Conservation (phyloP, 2,888 invertebrate genomes). For the Drosophila flavopinicola region DNA sequence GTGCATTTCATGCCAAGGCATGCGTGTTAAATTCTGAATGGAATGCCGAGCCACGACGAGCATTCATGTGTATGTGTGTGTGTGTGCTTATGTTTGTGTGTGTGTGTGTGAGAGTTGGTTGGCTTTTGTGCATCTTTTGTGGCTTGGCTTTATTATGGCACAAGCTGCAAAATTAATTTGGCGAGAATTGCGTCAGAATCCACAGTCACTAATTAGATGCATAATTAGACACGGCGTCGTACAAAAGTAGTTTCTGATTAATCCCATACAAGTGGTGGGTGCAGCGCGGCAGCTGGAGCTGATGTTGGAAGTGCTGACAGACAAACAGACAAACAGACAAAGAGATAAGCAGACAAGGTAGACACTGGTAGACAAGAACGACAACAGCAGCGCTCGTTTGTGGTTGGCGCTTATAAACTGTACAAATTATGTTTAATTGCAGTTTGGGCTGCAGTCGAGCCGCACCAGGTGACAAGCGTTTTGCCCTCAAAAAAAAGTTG, state of each 20-base stretch:
- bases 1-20: constrained; percentile 22
- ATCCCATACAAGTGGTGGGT: background rate
- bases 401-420: constrained; percentile 43
- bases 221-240: constrained; percentile 62
- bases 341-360: background rate
- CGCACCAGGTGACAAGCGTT: constrained; percentile 42
- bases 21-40: constrained; percentile 43
- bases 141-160: constrained; percentile 51
- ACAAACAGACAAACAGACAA: too few relatives aligned
- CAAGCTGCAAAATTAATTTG: constrained; percentile 61
- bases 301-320: constrained; percentile 1
- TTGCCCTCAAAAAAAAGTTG: constrained; percentile 12
- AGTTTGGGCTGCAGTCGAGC: constrained; percentile 37
- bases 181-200: constrained; percentile 57
- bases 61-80: background rate
- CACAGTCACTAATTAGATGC: constrained; percentile 71
- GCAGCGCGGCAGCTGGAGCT: background rate
- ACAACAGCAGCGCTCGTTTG: constrained; percentile 34
- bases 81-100: background rate
- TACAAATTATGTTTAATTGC: constrained; percentile 60
- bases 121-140: constrained; percentile 48
- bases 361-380: background rate
- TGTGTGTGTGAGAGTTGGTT: background rate
- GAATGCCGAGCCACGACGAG: constrained; percentile 15
- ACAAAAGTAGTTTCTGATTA: constrained; percentile 4